Conservation (phyloP, 2,113 vertebrate species). For the Elgaria multicarinata region DNA sequence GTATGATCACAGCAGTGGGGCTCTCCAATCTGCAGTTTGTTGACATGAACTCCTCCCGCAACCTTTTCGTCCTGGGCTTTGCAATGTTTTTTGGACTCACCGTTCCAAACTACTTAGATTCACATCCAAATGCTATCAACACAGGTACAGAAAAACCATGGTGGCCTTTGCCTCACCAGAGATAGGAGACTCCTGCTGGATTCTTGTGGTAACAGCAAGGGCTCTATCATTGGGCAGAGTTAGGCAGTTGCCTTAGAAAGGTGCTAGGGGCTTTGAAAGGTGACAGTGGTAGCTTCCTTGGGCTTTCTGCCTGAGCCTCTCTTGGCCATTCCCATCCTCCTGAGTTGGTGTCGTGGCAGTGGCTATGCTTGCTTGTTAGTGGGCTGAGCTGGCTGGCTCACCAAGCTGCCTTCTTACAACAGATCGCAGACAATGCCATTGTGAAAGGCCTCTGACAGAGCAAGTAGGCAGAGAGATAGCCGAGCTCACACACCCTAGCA, state of each 20-base stretch:
- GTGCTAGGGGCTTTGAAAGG: no score
- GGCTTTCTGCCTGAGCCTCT: neutral
- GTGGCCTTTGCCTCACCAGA: neutral
- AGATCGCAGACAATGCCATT: neutral
- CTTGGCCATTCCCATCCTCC: neutral
- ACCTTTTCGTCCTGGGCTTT: conserved; percentile 96
- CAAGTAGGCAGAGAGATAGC: neutral
- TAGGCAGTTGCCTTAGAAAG: neutral
- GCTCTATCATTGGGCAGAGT: neutral
- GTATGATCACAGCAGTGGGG: conserved; percentile 97
- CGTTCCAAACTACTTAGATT: conserved; percentile 89
- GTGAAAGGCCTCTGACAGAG: neutral
- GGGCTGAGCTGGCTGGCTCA: neutral
- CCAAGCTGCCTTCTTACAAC: neutral
- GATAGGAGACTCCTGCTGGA: neutral
- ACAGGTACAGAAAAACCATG: conserved; percentile 77
- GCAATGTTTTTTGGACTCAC: conserved; percentile 95
- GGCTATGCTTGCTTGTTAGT: neutral
- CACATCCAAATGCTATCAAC: conserved; percentile 83
- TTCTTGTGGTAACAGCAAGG: no score
- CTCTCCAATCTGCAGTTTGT: conserved; percentile 96
- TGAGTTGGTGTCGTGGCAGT: neutral
- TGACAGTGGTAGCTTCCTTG: neutral
- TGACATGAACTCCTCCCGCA: conserved; percentile 96
- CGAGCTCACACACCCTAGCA: no score